A percentile compares a stretch with the other conserved stretches of the same genome.
Conservation (phyloP, 2,797 vertebrate genomes). For the Pogoniulus pusillus region DNA sequence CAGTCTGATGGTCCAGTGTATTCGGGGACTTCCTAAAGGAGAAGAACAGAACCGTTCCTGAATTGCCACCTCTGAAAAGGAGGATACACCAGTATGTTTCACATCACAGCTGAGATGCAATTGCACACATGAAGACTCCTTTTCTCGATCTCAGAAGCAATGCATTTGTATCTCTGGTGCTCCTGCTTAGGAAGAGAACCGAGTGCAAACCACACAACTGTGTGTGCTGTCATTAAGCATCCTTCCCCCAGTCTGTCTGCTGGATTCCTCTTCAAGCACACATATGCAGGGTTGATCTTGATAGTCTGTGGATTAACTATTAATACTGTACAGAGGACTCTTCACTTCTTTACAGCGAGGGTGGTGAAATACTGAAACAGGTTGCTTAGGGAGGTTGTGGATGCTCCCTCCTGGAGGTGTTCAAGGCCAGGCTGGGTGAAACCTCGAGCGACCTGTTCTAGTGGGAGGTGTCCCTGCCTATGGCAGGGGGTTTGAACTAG, state of each 20-base stretch:
- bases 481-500: too few species aligned
- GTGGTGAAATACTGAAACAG: too few species aligned
- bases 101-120: not conserved
- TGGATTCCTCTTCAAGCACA: not conserved
- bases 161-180: rapidly evolving
- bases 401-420: too few species aligned
- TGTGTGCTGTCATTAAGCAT: not conserved
- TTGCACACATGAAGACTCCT: not conserved
- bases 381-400: too few species aligned
- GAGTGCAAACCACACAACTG: not conserved
- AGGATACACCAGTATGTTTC: not conserved
- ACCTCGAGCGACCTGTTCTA: too few species aligned
- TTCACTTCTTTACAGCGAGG: too few species aligned
- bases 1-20: not conserved
- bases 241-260: not conserved
- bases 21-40: not conserved
- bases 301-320: not conserved
- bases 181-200: not conserved
- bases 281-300: not conserved
- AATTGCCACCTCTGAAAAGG: not conserved
- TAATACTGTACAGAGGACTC: not conserved
- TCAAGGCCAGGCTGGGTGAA: too few species aligned
- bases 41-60: not conserved
- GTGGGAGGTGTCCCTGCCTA: too few species aligned
- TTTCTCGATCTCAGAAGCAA: not conserved